Conservation (phyloP, 1,140 invertebrate species). For the Atta colombica region DNA sequence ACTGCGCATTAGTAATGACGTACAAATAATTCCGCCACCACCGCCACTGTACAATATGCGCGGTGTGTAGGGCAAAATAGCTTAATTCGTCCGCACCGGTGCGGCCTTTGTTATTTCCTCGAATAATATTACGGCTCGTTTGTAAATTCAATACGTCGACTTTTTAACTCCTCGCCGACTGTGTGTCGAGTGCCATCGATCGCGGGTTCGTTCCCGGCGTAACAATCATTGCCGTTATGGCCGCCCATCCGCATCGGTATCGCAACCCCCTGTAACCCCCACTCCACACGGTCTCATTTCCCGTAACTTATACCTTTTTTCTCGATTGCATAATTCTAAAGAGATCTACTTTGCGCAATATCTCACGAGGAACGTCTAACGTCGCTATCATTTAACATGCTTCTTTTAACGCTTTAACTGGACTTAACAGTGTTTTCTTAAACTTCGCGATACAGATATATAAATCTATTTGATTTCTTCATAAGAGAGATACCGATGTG, state of each 20-base stretch:
- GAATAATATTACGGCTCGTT: constrained; percentile 64
- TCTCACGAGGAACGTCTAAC: background rate
- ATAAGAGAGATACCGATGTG: background rate
- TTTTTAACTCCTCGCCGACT: constrained; percentile 54
- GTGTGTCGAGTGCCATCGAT: constrained; percentile 57
- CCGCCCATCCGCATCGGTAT: constrained; percentile 19
- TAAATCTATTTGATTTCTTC: background rate
- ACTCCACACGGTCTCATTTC: background rate
- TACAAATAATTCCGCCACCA: constrained; percentile 61
- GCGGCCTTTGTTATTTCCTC: constrained; percentile 63
- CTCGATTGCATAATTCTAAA: constrained; percentile 16
- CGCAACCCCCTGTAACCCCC: background rate
- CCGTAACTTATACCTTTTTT: constrained; percentile 15
- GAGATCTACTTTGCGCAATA: constrained; percentile 2
- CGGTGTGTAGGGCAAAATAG: constrained; percentile 56
- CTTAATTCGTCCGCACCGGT: constrained; percentile 58
- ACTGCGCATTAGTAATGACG: constrained; percentile 64
- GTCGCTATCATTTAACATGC: background rate
- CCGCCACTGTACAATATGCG: constrained; percentile 40
- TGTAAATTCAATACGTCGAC: constrained; percentile 61
- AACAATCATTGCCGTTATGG: constrained; percentile 31
- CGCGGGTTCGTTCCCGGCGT: constrained; percentile 5
- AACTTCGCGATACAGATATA: background rate
- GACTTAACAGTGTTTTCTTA: background rate
- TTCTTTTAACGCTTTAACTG: background rate